Evolutionary conservation across 2,113 vertebrate genomes (phyloP).

Genomic region (Sebastes fasciatus): DNA sequence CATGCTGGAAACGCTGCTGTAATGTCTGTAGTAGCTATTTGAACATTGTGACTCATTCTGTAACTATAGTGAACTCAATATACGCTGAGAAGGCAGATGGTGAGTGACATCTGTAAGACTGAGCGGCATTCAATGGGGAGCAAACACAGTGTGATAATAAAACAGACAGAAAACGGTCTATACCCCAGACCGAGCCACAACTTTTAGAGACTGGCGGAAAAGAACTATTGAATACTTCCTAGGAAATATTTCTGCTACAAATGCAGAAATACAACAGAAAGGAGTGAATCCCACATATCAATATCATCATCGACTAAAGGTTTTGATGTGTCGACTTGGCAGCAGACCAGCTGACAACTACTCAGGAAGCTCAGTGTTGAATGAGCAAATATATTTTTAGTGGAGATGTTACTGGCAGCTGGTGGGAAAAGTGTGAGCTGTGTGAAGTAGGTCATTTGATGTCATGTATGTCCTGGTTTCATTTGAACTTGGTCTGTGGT

Average conservation of each 20-base stretch:
- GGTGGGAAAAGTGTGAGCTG: slow-evolving; percentile 21
- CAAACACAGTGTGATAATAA: slow-evolving; percentile 1
- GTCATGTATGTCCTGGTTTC: slow-evolving; percentile 42
- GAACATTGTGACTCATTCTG: not conserved
- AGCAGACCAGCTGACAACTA: slow-evolving; percentile 27
- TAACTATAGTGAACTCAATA: slow-evolving; percentile 26
- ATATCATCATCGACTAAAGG: not conserved
- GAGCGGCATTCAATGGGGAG: slow-evolving; percentile 13
- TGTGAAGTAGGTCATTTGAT: slow-evolving; percentile 53
- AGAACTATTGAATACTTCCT: not conserved
- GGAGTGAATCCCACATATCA: not conserved
- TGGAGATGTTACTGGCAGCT: slow-evolving; percentile 41
- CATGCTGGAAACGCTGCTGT: slow-evolving; percentile 35
- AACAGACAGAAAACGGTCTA: not conserved
- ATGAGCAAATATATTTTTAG: slow-evolving; percentile 59
- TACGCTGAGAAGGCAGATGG: slow-evolving; percentile 22
- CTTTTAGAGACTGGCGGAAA: not conserved
- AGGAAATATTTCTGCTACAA: not conserved
- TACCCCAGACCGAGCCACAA: not conserved
- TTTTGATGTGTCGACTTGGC: slow-evolving; percentile 18
- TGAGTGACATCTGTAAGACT: slow-evolving; percentile 30
- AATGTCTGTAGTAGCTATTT: slow-evolving; percentile 30
- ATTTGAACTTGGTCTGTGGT: slow-evolving; percentile 24
- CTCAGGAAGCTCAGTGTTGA: slow-evolving; percentile 45
- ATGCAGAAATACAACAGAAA: slow-evolving; percentile 15